Evolutionary conservation across 2,113 vertebrate species (phyloP), one percentile per base, ranked within the genome.

Genomic region (Brachirus orientalis): DNA sequence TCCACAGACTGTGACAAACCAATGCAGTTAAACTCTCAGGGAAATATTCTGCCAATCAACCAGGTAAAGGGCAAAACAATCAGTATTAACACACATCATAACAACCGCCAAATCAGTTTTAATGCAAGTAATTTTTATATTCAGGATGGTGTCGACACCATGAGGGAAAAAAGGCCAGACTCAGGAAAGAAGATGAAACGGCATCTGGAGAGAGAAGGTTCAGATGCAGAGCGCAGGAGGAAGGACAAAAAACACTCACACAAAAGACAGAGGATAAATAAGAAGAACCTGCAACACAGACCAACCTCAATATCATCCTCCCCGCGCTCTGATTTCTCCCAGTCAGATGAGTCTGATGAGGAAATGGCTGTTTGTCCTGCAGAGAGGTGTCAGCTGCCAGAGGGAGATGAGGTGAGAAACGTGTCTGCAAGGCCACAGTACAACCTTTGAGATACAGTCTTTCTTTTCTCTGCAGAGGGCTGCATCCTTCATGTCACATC

Each of bases 351-450:
- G 85, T 99, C 97, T 0, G 97, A 96, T 67, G 97, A 96, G 37
- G 97, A 99, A 53, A 95, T 97, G 83, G 95, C 95, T 33, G 81
- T 94, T 78, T 99, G 97, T 89, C 97, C 97, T 0, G 97, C 97
- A 14, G 94, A 92, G 77, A 93, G 91, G 17, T 99, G 97, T 75
- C 95, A 96, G 72, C 95, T 96, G 85, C 97, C 97, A 1, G 96
- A 96, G 90, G 97, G 97, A 66, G 97, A 99, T 22, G 97, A 99
- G 96, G 97, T 99, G 82, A 93, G 94, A 14, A 11, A 18, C 12
- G 1, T 28, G 28, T 28, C 28, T 28, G 28, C 3, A 2, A 43
- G 4, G 12, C 40, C 40, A 43, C 40, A 43, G 40, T 40, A 1
- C 2, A 10, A 3, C 9, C 11, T 12, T 3, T 40, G 40, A 10